These are phyloP conservation scores for Caenorhabditis sp. DNA, from an alignment of 2,888 invertebrate species.

Conservation along the genomic window DNA sequence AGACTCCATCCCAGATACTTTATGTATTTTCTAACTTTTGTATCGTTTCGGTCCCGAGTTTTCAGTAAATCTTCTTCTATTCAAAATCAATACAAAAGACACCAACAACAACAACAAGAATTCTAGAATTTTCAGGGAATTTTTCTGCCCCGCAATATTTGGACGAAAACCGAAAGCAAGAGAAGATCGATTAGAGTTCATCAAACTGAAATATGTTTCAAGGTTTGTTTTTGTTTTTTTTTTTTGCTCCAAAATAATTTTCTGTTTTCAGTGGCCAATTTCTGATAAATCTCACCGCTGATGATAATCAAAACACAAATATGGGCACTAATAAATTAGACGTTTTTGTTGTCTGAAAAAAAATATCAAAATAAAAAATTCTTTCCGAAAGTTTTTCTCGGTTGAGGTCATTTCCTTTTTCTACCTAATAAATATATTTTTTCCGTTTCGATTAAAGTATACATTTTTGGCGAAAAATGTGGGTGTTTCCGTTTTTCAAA, in stretches of 20 bases:
- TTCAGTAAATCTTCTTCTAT: too few species aligned
- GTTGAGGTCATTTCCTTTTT: neutral
- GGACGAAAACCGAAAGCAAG: neutral
- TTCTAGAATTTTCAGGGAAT: constrained; percentile 38
- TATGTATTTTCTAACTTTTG: too few species aligned
- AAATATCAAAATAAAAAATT: too few species aligned
- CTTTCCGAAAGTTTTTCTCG: neutral
- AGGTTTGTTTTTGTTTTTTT: constrained; percentile 13
- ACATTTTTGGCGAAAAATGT: too few species aligned
- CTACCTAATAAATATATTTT: neutral
- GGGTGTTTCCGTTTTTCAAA: too few species aligned
- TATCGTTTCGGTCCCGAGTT: too few species aligned
- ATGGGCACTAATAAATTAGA: constrained; percentile 16
- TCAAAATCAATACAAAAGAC: too few species aligned
- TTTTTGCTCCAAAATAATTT: neutral
- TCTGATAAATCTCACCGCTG: constrained; percentile 24
- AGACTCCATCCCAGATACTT: too few species aligned
- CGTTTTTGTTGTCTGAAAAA: constrained; percentile 22
- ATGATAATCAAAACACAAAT: constrained; percentile 1
- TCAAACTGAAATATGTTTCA: constrained; percentile 38
- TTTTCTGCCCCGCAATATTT: constrained; percentile 31
- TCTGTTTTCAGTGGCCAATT: constrained; percentile 25
- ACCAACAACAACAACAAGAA: too few species aligned
- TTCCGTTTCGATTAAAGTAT: neutral
- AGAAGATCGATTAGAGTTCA: constrained; percentile 21